These are phyloP conservation scores for Phorcus lineatus DNA, from an alignment of 2,888 invertebrate genomes.

Conservation along the genomic window DNA sequence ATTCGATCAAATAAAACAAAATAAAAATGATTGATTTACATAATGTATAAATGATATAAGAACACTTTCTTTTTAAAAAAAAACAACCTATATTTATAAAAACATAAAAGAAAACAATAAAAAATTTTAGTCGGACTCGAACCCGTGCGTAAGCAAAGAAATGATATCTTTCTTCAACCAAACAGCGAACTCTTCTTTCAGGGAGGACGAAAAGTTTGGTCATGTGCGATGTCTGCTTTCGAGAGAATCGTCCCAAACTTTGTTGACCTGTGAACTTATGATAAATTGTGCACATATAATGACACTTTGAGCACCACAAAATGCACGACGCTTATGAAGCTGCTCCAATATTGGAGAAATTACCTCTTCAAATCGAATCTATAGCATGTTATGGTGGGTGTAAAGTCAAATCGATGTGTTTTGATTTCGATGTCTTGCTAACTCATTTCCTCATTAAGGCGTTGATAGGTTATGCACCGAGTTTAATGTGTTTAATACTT, in stretches of 20 bases:
- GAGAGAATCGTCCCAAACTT: not conserved
- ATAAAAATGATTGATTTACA: no score
- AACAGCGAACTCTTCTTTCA: not conserved
- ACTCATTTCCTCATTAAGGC: not conserved
- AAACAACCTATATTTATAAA: no score
- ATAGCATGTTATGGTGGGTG: slow-evolving; percentile 91
- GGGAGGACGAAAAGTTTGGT: not conserved
- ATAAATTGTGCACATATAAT: not conserved
- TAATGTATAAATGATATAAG: no score
- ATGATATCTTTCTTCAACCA: not conserved
- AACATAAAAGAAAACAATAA: no score
- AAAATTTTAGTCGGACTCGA: no score
- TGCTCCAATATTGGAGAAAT: slow-evolving; percentile 86
- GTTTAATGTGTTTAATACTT: no score
- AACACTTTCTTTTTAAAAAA: no score
- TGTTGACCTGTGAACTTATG: not conserved
- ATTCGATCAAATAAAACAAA: no score
- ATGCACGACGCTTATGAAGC: slow-evolving; percentile 93
- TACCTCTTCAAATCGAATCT: slow-evolving; percentile 92
- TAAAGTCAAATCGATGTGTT: not conserved
- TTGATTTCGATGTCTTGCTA: not conserved
- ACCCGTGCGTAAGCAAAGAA: no score
- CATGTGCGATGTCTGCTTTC: slow-evolving; percentile 20
- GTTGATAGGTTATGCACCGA: not conserved
- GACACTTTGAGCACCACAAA: slow-evolving; percentile 7